Evolutionary conservation across 2,797 vertebrate genomes (phyloP), one percentile per base, ranked within the genome.

Genomic region (Etheostoma perlongum): DNA sequence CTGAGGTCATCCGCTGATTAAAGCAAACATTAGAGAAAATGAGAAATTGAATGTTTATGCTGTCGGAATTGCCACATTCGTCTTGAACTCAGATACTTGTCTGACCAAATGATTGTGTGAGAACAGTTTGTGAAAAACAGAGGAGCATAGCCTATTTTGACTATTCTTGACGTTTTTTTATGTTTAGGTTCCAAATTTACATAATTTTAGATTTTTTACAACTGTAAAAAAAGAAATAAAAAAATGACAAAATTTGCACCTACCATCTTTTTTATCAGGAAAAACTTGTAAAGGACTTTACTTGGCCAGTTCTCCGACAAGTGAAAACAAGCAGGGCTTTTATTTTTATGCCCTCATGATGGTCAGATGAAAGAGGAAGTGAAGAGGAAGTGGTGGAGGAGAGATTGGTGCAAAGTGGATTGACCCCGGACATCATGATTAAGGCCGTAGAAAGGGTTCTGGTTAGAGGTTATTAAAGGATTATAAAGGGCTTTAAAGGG

Each of bases 391-490:
- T 88, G 71, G 82, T 67, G 61, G 75, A 79, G 72, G 42, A 51
- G 69, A 72, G 47, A 76, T 54, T 25, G 76, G 76, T 85, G 82
- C 27, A 89, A 85, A 92, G 83, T 88, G 85, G 78, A 84, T 85
- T 91, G 89, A 92, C 90, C 86, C 74, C 5, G 30, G 64, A 40
- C 74, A 52, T 75, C 77, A 66, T 55, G 78, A 91, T 92, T 83
- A 81, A 76, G 67, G 65, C 70, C 68, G 81, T 82, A 76, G 87
- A 86, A 42, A 63, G 67, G 68, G 15, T 61, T 86, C 81, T 85
- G 89, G 75, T 79, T 59, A 55, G 66, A 74, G 68, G 86, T 89
- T 86, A 83, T 90, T 89, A 77, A 57, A 75, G 83, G 90, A 90
- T 91, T 85, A 82, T 83, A 73, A 84, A 81, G 54, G 72, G 21